Conservation (phyloP, 1,140 invertebrate genomes). For the Chironomus tepperi region DNA sequence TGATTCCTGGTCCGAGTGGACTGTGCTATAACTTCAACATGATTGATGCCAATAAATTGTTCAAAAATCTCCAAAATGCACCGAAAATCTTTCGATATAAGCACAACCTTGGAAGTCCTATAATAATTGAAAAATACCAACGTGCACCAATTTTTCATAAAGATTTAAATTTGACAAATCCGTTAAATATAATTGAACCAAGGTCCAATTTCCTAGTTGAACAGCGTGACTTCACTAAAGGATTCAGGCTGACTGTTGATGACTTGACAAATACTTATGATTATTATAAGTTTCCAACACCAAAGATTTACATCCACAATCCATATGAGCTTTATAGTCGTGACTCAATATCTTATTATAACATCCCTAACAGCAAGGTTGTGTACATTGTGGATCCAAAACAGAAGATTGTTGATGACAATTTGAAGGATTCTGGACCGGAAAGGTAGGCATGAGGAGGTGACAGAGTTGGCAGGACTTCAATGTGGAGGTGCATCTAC, state of each 20-base stretch:
- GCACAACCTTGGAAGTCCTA: too few relatives aligned
- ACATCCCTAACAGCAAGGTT: neutral
- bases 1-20: neutral
- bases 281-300: neutral
- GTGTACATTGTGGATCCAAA: neutral
- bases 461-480: too few relatives aligned
- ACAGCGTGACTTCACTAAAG: too few relatives aligned
- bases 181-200: too few relatives aligned
- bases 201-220: too few relatives aligned
- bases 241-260: too few relatives aligned
- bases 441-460: neutral
- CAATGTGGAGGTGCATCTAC: too few relatives aligned
- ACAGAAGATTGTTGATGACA: neutral
- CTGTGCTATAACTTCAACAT: neutral
- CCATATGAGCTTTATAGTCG: neutral
- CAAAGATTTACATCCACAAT: neutral
- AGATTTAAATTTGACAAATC: neutral
- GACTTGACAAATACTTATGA: neutral
- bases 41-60: neutral
- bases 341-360: neutral
- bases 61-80: neutral
- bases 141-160: neutral
- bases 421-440: neutral
- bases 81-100: neutral
- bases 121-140: too few relatives aligned